Conservation (phyloP, 2,888 invertebrate genomes). For the Penaeus monodon region DNA sequence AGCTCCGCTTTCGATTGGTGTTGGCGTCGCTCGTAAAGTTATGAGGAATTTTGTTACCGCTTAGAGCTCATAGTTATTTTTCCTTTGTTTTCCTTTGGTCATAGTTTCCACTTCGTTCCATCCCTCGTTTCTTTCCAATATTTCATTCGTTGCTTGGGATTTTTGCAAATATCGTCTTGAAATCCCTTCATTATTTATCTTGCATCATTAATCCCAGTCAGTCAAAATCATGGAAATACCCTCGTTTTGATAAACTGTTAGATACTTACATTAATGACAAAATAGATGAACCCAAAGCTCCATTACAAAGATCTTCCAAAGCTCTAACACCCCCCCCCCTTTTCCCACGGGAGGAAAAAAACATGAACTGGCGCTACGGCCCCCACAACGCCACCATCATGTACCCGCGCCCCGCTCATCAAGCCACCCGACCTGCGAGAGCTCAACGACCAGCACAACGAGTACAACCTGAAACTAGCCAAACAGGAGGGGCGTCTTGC, state of each 20-base stretch:
- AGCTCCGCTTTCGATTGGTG: conserved; percentile 35
- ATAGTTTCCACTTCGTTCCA: too few species aligned
- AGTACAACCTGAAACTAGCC: conserved; percentile 65
- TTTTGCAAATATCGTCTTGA: neutral
- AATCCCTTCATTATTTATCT: neutral
- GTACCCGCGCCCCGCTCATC: conserved; percentile 70
- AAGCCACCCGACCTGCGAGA: conserved; percentile 71
- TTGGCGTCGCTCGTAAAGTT: neutral
- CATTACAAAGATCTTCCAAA: too few species aligned
- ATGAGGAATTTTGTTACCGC: neutral
- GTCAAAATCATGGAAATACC: too few species aligned
- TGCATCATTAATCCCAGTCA: neutral
- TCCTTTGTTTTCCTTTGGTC: too few species aligned
- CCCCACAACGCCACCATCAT: conserved; percentile 67
- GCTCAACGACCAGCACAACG: conserved; percentile 68
- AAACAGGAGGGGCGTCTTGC: conserved; percentile 36
- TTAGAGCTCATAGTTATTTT: neutral
- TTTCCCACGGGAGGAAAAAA: conserved; percentile 67
- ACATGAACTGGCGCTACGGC: conserved; percentile 69
- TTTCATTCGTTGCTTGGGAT: too few species aligned
- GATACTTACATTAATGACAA: too few species aligned
- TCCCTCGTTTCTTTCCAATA: too few species aligned
- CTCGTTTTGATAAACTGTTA: too few species aligned
- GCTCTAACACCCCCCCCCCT: neutral
- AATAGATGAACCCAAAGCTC: too few species aligned